Conservation (phyloP, 2,113 vertebrate genomes). For the Cepphus grylle region DNA sequence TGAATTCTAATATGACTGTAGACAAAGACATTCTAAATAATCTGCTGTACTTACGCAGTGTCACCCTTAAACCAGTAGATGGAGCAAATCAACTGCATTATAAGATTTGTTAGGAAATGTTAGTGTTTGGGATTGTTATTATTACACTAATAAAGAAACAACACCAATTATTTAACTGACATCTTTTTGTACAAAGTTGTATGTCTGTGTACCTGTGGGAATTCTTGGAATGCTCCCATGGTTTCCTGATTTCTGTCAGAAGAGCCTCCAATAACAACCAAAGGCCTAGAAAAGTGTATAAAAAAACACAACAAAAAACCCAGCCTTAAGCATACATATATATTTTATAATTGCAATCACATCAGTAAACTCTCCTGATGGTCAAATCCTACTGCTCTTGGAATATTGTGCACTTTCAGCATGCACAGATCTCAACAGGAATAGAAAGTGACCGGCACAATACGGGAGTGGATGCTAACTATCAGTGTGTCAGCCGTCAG, state of each 20-base stretch:
- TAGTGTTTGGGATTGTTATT: neutral
- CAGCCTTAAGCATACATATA: neutral
- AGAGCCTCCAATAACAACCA: slow-evolving; percentile 92
- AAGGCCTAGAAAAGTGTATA: slow-evolving; percentile 79
- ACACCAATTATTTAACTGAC: neutral
- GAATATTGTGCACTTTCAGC: neutral
- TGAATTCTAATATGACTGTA: neutral
- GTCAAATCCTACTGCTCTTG: neutral
- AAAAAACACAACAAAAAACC: neutral
- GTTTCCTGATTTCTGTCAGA: slow-evolving; percentile 91
- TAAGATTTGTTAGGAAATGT: neutral
- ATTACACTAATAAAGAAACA: neutral
- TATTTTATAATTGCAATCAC: neutral
- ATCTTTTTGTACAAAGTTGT: neutral
- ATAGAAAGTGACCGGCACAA: neutral
- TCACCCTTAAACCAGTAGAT: neutral
- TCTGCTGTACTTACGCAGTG: neutral
- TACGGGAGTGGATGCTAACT: neutral
- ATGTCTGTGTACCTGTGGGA: slow-evolving; percentile 84
- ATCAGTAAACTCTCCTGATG: neutral
- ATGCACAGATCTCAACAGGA: neutral
- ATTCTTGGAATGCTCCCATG: slow-evolving; percentile 96
- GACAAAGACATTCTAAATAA: neutral
- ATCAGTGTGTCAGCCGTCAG: accelerated
- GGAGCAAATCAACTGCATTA: neutral